These are phyloP conservation scores for Sphenodon punctatus DNA, from an alignment of 2,797 vertebrate species.

Conservation along the genomic window DNA sequence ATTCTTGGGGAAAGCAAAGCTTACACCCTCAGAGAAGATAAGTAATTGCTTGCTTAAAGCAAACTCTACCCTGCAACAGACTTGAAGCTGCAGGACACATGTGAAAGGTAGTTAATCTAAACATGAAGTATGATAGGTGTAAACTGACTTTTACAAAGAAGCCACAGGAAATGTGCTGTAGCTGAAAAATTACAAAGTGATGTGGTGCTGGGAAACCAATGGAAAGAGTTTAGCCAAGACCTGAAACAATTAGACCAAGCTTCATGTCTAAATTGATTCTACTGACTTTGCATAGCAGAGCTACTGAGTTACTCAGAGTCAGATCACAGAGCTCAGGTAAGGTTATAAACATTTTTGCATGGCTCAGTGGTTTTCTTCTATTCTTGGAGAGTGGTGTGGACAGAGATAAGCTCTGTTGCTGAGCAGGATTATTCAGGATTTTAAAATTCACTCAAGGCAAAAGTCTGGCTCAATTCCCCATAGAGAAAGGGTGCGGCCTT, in stretches of 20 bases:
- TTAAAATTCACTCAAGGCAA: not conserved
- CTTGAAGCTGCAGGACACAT: not conserved
- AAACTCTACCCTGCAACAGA: not conserved
- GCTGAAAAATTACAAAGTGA: not conserved
- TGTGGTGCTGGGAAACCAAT: not conserved
- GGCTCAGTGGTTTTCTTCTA: not conserved
- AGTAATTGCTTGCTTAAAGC: not conserved
- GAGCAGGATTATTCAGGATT: not conserved
- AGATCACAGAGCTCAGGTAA: not conserved
- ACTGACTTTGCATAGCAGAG: fast-evolving
- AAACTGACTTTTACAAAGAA: not conserved
- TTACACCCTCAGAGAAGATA: not conserved
- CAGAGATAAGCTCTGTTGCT: not conserved
- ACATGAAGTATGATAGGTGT: not conserved
- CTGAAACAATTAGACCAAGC: not conserved
- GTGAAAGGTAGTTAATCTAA: not conserved
- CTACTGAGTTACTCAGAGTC: not conserved
- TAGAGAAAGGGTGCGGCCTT: not conserved
- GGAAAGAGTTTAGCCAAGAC: not conserved
- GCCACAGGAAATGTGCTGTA: fast-evolving
- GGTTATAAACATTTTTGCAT: not conserved
- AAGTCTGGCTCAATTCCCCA: not conserved
- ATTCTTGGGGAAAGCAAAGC: constrained; percentile 16
- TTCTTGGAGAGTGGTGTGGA: not conserved
- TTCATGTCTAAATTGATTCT: not conserved